A percentile compares a stretch with the other conserved stretches of the same genome.
Evolutionary conservation across 2,113 vertebrate species (phyloP).

Genomic region (Hippocampus mohnikei): DNA sequence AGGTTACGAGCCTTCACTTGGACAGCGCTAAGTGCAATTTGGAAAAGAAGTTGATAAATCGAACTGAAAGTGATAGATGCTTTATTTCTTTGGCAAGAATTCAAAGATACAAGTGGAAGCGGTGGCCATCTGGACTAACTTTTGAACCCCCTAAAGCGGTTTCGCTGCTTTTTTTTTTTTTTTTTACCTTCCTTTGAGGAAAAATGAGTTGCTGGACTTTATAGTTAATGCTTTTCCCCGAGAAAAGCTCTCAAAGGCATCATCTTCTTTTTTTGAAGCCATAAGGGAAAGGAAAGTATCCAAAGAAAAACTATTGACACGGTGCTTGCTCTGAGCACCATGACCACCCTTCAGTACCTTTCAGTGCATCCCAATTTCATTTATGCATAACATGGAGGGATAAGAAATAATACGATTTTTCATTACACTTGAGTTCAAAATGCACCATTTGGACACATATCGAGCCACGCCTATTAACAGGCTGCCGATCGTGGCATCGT

Average conservation of each 20-base stretch:
- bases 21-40: background rate
- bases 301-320: conserved; percentile 17
- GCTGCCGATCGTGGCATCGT: background rate
- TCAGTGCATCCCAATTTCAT: background rate
- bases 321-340: conserved; percentile 34
- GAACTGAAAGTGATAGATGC: background rate
- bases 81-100: conserved; percentile 7
- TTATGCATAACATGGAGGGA: background rate
- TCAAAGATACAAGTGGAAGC: conserved; percentile 7
- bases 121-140: conserved; percentile 19
- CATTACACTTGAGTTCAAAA: background rate
- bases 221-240: conserved; percentile 19
- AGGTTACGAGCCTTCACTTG: background rate
- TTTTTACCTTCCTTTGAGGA: conserved; percentile 17
- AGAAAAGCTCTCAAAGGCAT: conserved; percentile 42
- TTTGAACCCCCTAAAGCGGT: conserved; percentile 16
- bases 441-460: background rate
- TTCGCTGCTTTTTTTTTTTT: conserved; percentile 9
- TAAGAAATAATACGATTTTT: background rate
- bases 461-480: background rate
- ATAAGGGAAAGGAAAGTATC: conserved; percentile 26
- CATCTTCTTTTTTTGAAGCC: conserved; percentile 39
- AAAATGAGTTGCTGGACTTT: conserved; percentile 41
- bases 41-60: background rate
- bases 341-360: conserved; percentile 34